Base-by-base conservation (phyloP, 2,888 invertebrate genomes). In the Ophioninae sp. region DNA sequence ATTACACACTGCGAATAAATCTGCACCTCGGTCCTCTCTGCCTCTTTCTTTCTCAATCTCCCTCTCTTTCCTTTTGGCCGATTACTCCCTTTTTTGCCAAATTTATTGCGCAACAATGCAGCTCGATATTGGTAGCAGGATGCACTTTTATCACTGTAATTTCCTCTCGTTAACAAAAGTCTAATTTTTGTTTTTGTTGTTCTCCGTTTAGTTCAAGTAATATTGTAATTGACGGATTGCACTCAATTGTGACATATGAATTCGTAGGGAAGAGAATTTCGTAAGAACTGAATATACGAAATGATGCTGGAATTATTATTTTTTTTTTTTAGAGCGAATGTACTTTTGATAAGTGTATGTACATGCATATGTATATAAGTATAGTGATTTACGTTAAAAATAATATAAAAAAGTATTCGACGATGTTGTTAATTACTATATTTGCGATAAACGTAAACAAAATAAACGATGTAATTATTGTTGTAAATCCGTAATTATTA, bases 81-180 rank as follows among this genome's bases (percentile, higher is more conserved):
- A 59, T 57, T 2, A 20, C 7, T 17, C 6, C 13, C 13, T 7
- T 50, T 50, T 50, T 50, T 50, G 50, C 50, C 13, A 17, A 50
- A 50, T 50, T 50, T 17, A 50, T 50, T 50, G 17, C 50, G 50
- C 50, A 37, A 17, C 64, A 13, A 23, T 64, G 5, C 64, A 17
- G 5, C 17, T 37, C 6, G 23, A 23, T 50, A 50, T 73, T 23
- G 41, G 17, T 41, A 20, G 21, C 39, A 23, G 30, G 37, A 20
- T 70, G n/a, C 20, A 59, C 59, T 41, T 72, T 72, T 17, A 59
- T 21, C 37, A 21, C 59, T 21, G 39, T 59, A 39, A 59, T 72
- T 20, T 59, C 39, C 70, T 10, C 21, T 59, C 59, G 39, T 72
- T 39, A 39, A 72, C 21, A 56, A 30, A n/a, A 59, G 21, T 20